Evolutionary conservation across 2,113 vertebrate species (phyloP), one percentile per base, ranked within the genome.

Genomic region (Spermophilus dauricus): DNA sequence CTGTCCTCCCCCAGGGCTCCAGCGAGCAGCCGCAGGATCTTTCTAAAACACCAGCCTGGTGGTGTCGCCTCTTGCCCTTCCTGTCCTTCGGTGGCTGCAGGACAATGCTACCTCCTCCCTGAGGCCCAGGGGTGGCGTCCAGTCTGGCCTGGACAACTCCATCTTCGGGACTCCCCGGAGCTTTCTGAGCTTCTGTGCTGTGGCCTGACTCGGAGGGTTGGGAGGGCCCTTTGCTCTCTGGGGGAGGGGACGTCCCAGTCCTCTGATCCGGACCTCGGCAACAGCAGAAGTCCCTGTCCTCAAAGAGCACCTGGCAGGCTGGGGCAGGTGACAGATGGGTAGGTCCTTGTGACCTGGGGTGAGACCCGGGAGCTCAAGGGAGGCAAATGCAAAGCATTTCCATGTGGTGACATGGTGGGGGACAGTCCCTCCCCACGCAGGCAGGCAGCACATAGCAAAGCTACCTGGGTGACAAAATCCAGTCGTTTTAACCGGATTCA

Each of bases 271-370:
- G 65, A 45, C 0, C 22, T 17, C 13, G 5, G 63, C 32, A 26
- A 30, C 20, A 37, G 32, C 28, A 56, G 30, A 1, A 0, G 53
- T 32, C 28, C 16, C 69, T 24, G 37, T 37, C 32, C 91, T 58
- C 48, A 10, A 42, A 67, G 0, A 20, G 67, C 0, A 0, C 86
- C 14, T 6, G 3, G 61, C 22, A 16, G 22, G 12, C 6, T 0
- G n/a, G 39, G 28, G 70, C 17, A 91, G 20, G 86, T 0, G 48
- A 28, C 11, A 17, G 0, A 42, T 0, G 14, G n/a, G 69, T 7
- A 67, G 70, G 22, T 58, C 18, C 45, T n/a, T 3, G 67, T 12
- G 45, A 85, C 17, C 11, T 0, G 13, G 17, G 20, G 24, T 11
- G 16, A 94, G 7, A 32, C 1, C 7, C 4, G 14, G 16, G 32